These are phyloP conservation scores for Pristionchus maxplancki DNA, from an alignment of 2,888 invertebrate genomes.

Conservation along the genomic window DNA sequence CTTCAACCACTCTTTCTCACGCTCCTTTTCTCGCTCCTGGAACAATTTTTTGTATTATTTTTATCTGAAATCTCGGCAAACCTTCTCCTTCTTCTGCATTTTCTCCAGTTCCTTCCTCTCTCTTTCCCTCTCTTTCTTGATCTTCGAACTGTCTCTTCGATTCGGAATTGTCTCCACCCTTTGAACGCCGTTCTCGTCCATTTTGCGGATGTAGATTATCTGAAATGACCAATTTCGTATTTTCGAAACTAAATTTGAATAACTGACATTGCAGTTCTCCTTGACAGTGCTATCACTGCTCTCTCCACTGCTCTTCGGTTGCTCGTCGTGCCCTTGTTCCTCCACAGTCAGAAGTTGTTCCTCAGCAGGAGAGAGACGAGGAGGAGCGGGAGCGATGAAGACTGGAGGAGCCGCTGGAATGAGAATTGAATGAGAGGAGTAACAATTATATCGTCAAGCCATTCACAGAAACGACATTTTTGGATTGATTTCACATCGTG, in stretches of 20 bases:
- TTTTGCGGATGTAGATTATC: slow-evolving; percentile 51
- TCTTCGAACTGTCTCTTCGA: slow-evolving; percentile 22
- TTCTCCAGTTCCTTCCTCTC: slow-evolving; percentile 48
- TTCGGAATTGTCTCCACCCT: not conserved
- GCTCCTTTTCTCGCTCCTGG: slow-evolving; percentile 14
- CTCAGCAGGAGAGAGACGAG: slow-evolving; percentile 39
- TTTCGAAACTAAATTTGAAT: not conserved
- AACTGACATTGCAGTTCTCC: slow-evolving; percentile 50
- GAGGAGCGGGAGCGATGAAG: slow-evolving; percentile 52
- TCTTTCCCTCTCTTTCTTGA: slow-evolving; percentile 11
- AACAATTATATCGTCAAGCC: too few relatives aligned
- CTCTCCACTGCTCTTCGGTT: slow-evolving; percentile 34
- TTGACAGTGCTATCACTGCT: slow-evolving; percentile 45
- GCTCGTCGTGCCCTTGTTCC: not conserved
- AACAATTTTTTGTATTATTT: not conserved
- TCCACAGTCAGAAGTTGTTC: slow-evolving; percentile 1
- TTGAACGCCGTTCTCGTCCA: slow-evolving; percentile 17
- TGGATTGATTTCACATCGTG: too few relatives aligned
- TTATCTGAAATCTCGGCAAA: not conserved
- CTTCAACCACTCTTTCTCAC: slow-evolving; percentile 22
- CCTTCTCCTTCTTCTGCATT: slow-evolving; percentile 39
- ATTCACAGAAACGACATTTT: too few relatives aligned
- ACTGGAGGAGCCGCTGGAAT: slow-evolving; percentile 50
- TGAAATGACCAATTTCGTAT: not conserved
- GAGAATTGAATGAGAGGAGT: not conserved